A percentile compares a stretch with the other conserved stretches of the same genome.
Conservation (phyloP, 1,140 invertebrate species). For the Monochamus saltuarius region DNA sequence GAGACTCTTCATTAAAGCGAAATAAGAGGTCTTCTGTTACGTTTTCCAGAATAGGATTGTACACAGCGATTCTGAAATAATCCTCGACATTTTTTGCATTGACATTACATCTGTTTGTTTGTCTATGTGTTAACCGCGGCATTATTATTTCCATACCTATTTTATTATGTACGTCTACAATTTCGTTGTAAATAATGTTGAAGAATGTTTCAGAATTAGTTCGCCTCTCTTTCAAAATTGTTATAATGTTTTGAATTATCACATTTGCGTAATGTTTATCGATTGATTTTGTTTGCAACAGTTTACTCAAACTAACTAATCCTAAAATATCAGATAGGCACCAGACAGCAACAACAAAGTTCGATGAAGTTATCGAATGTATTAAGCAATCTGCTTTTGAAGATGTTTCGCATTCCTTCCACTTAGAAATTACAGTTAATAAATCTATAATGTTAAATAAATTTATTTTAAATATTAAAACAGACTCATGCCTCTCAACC, state of each 20-base stretch:
- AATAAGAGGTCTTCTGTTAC: too few relatives aligned
- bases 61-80: too few relatives aligned
- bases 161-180: too few relatives aligned
- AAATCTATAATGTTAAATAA: conserved; percentile 7
- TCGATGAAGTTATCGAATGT: background rate
- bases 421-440: conserved; percentile 17
- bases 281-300: background rate
- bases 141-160: too few relatives aligned
- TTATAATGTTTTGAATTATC: background rate
- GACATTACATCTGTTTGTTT: too few relatives aligned
- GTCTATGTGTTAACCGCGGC: too few relatives aligned
- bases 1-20: too few relatives aligned
- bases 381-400: conserved; percentile 7
- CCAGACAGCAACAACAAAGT: background rate
- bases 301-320: background rate
- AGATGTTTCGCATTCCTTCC: conserved; percentile 22
- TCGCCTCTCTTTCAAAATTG: conserved; percentile 2
- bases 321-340: background rate
- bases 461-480: conserved; percentile 8
- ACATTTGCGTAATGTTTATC: conserved; percentile 2
- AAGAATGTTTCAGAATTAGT: conserved; percentile 3
- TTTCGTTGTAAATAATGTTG: too few relatives aligned
- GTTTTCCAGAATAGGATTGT: too few relatives aligned
- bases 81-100: too few relatives aligned
- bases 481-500: conserved; percentile 6